Base-by-base conservation (phyloP, 2,797 vertebrate genomes). In the Sparidentex hasta region DNA sequence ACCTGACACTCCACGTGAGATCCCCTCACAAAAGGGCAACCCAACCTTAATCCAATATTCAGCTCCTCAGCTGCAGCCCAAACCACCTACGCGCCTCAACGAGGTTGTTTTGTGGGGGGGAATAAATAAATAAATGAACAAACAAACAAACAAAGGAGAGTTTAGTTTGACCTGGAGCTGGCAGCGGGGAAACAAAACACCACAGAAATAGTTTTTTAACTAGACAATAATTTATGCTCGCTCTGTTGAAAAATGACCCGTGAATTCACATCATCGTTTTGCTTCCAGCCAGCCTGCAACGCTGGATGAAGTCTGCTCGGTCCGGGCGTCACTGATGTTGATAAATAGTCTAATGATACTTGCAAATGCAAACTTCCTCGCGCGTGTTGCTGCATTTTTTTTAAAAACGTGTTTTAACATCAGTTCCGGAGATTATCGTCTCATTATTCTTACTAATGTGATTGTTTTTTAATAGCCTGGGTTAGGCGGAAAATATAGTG, bases 321-420 rank as follows among this genome's bases (percentile, higher is more conserved):
- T 33, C 33, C 33, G 55, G 47, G 43, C n/a, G 27, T 51, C 66
- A 13, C 46, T 78, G 43, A 48, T 75, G 65, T 65, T 74, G 72
- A 84, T 47, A 55, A 75, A 82, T 59, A 14, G 21, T 1, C 25
- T 56, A 58, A 87, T 83, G 76, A 72, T 38, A 67, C 29, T 72
- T 71, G 69, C 21, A 80, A 80, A 82, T 65, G 48, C 65, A 71
- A 62, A 64, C 3, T 81, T 80, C 25, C 59, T 56, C 54, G 5
- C 27, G 29, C 48, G 11, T 25, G 51, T 69, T 69, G 46, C 21
- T 78, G 55, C 43, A 70, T 76, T 76, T 67, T 57, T 5, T n/a
- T n/a, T n/a, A n/a, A n/a, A 27, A 7, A 33, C 44, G 16, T 48
- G 13, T 79, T 76, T 74, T 48, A 64, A 65, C 56, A 81, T 64